Conservation (phyloP, 1,140 invertebrate species). For the Platorchestia sp. region DNA sequence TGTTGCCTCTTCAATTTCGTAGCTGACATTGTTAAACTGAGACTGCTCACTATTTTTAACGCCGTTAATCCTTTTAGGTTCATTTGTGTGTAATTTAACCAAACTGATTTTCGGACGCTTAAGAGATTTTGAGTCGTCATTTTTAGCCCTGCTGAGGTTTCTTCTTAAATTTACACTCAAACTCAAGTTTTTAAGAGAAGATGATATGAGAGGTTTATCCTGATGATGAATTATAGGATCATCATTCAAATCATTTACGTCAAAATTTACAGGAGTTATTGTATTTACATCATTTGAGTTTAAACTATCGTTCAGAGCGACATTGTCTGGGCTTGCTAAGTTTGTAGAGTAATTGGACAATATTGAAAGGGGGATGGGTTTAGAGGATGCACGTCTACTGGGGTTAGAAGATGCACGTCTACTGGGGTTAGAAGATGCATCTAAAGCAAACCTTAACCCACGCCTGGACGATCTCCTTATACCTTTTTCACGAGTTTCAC, state of each 20-base stretch:
- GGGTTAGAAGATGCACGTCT: conserved; percentile 6
- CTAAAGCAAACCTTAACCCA: too few relatives aligned
- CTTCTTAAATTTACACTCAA: not conserved
- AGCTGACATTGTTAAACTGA: not conserved
- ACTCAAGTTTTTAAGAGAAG: too few relatives aligned
- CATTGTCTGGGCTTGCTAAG: not conserved
- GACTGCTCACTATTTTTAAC: not conserved
- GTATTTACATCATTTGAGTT: not conserved
- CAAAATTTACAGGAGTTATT: not conserved
- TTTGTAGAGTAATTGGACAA: not conserved
- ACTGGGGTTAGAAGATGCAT: not conserved
- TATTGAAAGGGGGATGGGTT: conserved; percentile 10
- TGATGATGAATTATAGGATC: not conserved
- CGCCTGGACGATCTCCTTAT: not conserved
- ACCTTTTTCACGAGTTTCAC: not conserved
- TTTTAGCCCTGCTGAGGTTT: not conserved
- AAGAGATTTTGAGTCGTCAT: not conserved
- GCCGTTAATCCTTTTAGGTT: not conserved
- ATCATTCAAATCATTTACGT: conserved; percentile 38
- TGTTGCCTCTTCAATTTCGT: not conserved
- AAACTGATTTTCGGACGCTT: not conserved
- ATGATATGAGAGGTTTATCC: not conserved
- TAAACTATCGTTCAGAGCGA: not conserved
- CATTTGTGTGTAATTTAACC: not conserved
- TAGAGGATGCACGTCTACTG: not conserved